Percentiles rank a stretch among this genome's conserved stretches.
Conservation (phyloP, 1,140 invertebrate genomes). For the Cydia pomonella region DNA sequence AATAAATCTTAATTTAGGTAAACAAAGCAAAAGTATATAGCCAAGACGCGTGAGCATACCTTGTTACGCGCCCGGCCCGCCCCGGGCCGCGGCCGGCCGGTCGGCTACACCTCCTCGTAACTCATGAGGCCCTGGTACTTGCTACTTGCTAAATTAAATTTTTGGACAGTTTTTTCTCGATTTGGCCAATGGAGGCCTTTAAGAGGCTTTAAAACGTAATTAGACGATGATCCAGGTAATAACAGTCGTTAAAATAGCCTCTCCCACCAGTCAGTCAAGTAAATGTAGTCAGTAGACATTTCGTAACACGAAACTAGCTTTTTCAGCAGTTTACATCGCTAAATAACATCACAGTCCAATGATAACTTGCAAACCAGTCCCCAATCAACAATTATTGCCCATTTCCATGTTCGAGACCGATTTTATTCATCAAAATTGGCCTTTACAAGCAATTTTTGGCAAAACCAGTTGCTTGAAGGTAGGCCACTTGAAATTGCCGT, state of each 20-base stretch:
- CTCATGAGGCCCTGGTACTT: too few relatives aligned
- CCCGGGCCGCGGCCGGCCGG: too few relatives aligned
- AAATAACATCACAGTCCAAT: background rate
- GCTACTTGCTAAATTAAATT: too few relatives aligned
- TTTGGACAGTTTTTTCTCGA: too few relatives aligned
- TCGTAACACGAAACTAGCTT: conserved; percentile 1
- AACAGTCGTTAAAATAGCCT: background rate
- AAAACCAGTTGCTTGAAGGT: conserved; percentile 20
- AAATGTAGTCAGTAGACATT: background rate
- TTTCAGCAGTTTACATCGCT: conserved; percentile 9
- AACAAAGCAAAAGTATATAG: too few relatives aligned
- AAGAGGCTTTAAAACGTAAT: background rate
- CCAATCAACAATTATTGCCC: background rate
- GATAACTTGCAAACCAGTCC: conserved; percentile 18
- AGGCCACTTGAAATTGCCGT: conserved; percentile 2
- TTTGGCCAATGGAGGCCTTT: too few relatives aligned
- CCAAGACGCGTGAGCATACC: too few relatives aligned
- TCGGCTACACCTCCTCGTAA: too few relatives aligned
- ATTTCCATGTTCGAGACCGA: background rate
- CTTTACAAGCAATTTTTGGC: conserved; percentile 17
- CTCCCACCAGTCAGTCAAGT: background rate
- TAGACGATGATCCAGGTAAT: background rate
- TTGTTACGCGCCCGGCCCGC: too few relatives aligned
- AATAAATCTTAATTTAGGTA: too few relatives aligned
- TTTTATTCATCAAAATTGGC: conserved; percentile 9